Evolutionary conservation across 1,140 invertebrate genomes (phyloP), one percentile per base, ranked within the genome.

Genomic region (Neotoxoptera formosana): DNA sequence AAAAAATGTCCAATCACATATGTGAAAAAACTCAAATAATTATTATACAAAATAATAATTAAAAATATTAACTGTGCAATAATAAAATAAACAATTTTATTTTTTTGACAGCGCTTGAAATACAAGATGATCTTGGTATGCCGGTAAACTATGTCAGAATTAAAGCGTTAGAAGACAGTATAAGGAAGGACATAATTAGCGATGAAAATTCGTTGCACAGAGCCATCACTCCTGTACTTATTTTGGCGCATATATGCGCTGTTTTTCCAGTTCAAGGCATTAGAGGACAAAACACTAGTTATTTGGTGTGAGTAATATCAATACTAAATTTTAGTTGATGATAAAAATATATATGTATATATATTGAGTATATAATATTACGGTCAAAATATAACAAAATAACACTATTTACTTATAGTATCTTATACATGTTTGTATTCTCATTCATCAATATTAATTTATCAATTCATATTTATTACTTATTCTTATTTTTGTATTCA

Each of bases 201-300:
- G 90, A 48, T 30, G 67, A 76, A 36, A 94, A 95, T 56, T 95
- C 95, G 76, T 94, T 96, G 14, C 95, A 96, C 93, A 94, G 94
- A 21, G 95, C 95, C 1, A 89, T 96, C 11, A 95, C 94, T 45
- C 95, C 95, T 0, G 95, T 96, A 47, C 95, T 96, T n/a, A 95
- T 95, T 51, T 93, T 96, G 90, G 95, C 95, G 0, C 95, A 96
- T 93, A 95, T 95, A 48, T 96, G 96, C 25, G 95, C 95, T 81
- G 94, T 96, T 86, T 95, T 96, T 91, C 96, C 96, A 1, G 94
- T 96, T 2, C 94, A 94, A 47, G 95, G 95, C 7, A 94, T 96
- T 17, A 95, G 94, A 81, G 95, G 95, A 9, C 94, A 94, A 3
- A 95, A 95, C 53, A 94, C 95, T 0, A 95, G 95, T 6, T 94